Evolutionary conservation across 2,888 invertebrate species (phyloP).

Genomic region (Hoplodrina blanda): DNA sequence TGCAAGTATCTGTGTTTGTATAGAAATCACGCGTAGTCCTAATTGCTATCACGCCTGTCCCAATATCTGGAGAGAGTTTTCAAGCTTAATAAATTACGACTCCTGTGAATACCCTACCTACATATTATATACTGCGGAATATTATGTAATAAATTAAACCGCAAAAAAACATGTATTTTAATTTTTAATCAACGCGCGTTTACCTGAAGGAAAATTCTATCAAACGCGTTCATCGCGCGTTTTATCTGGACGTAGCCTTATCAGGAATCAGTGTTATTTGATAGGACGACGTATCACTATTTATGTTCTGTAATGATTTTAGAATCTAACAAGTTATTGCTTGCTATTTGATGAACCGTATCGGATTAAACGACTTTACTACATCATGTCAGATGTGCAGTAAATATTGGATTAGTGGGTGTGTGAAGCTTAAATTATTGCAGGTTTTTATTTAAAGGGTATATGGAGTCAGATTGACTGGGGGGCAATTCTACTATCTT

Average conservation of each 20-base stretch:
- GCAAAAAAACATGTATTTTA: too few species aligned
- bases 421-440: background rate
- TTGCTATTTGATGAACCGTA: constrained; percentile 19
- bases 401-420: constrained; percentile 32
- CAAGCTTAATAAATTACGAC: too few species aligned
- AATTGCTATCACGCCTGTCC: too few species aligned
- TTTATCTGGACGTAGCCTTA: constrained; percentile 23
- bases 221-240: background rate
- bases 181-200: too few species aligned
- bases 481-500: too few species aligned
- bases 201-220: background rate
- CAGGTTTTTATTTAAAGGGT: background rate
- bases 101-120: too few species aligned
- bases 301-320: constrained; percentile 20
- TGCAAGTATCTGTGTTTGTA: too few species aligned
- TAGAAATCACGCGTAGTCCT: too few species aligned
- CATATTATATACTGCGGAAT: too few species aligned
- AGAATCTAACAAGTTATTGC: constrained; percentile 38
- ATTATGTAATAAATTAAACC: too few species aligned
- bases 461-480: too few species aligned
- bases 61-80: too few species aligned
- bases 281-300: constrained; percentile 16
- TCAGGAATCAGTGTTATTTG: constrained; percentile 3
- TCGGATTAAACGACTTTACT: background rate
- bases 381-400: background rate